Base-by-base conservation (phyloP, 2,797 vertebrate genomes). In the Phaenicophaeus curvirostris region DNA sequence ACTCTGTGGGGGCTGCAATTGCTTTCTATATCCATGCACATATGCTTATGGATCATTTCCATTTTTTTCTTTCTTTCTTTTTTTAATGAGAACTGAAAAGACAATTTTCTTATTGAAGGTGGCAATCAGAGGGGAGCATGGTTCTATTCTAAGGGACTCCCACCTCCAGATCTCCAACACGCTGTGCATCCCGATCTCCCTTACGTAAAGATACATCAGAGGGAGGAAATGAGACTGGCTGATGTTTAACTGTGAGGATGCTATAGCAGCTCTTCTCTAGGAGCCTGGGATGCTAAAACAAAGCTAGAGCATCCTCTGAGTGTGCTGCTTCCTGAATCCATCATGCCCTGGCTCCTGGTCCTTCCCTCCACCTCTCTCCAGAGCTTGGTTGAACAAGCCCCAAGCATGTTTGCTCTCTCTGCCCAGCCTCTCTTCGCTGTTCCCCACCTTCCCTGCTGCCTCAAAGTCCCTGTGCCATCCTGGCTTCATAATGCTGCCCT, bases 61-160 rank as follows among this genome's bases (percentile, higher is more conserved):
- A 7, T 39, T 67, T 73, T 39, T 50, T 44, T 4, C 5, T 11
- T 18, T 14, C 12, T 78, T 57, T 37, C 53, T 68, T 81, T 39
- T 35, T 81, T 85, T 27, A 95, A 90, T 88, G 94, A 85, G 82
- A 84, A 71, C 48, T 44, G 69, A 75, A 91, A 95, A 80, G 85
- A 84, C 80, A 88, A 94, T 94, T 93, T 96, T 92, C 91, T 90
- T 84, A 67, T 85, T 90, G 74, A 73, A 88, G 77, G 83, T 88
- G 80, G 93, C 80, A 93, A 95, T 94, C 91, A 79, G 67, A 93
- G 74, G 89, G 66, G 83, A 76, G 48, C 57, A 81, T 0, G 3
- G 94, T 73, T 96, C 80, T 82, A 95, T 93, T 96, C 94, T 5
- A 0, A 89, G 85, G 78, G 76, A 62, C 55, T 92, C 63, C 91